phyloP scores from a whole-genome alignment of 2,113 vertebrate genomes.

The Ceyx margarethae region DNA sequence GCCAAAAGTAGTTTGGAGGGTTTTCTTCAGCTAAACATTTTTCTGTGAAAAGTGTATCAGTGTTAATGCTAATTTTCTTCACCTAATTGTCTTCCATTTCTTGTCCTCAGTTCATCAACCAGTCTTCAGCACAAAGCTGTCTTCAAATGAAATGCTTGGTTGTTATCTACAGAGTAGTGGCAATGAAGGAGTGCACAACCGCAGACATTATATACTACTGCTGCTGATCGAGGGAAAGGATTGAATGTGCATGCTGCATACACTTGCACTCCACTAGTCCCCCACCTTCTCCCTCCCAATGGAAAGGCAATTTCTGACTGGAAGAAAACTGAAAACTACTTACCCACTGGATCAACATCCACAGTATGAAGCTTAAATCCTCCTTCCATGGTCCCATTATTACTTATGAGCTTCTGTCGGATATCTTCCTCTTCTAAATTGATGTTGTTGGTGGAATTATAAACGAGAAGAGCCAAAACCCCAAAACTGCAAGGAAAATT shows the following conservation, averaged over 20 bases:
- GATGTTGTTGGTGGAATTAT: slow-evolving; percentile 77
- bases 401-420: slow-evolving; percentile 69
- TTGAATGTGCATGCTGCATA: fast-evolving
- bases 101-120: neutral
- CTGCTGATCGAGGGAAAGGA: neutral
- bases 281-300: neutral
- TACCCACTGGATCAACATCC: slow-evolving; percentile 78
- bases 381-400: slow-evolving; percentile 53
- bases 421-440: slow-evolving; percentile 76
- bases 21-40: slow-evolving; percentile 76
- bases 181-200: neutral
- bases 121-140: neutral
- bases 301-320: neutral
- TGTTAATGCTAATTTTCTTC: neutral
- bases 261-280: neutral
- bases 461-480: slow-evolving; percentile 84
- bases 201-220: neutral
- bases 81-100: neutral
- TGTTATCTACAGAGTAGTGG: neutral
- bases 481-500: slow-evolving; percentile 71
- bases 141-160: neutral
- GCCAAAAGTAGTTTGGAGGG: slow-evolving; percentile 82
- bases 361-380: slow-evolving; percentile 70
- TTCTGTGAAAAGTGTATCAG: slow-evolving; percentile 60
- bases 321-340: slow-evolving; percentile 25